Evolutionary conservation across 2,797 vertebrate species (phyloP), one percentile per base, ranked within the genome.

Genomic region (Gadopsis marmoratus): DNA sequence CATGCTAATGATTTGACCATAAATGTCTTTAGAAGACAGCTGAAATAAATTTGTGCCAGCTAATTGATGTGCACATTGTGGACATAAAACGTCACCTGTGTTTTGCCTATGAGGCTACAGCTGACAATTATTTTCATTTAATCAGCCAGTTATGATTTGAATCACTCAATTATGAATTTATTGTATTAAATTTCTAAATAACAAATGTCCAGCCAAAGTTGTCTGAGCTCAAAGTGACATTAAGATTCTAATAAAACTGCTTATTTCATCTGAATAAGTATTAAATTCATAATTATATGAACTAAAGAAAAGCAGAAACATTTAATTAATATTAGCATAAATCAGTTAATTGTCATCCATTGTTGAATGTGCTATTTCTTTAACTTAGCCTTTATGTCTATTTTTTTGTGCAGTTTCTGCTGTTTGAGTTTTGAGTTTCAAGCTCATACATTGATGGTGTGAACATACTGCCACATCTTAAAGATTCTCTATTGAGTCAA

Each of bases 41-140:
- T 76, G 56, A 21, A 56, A 67, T 41, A 26, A 33, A 54, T 71
- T 26, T 66, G 39, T 37, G 23, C 41, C 12, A 21, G 43, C 58
- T 13, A 35, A 76, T 77, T 56, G 19, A 54, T n/a, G 12, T 62
- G 50, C 50, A 14, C n/a, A 14, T 45, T 59, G 35, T 53, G 12
- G 37, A 35, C 37, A 53, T 71, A 53, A 65, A 59, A 55, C 50
- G 1, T 43, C 12, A 53, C 1, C 54, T 47, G 56, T 54, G 33
- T 67, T 39, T 60, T 47, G 35, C 37, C 29, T 53, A 5, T 33
- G 17, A 58, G 51, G 19, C 12, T 5, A 4, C 17, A 56, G n/a
- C n/a, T 39, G 23, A 61, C 7, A 31, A 59, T 71, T 56, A 33
- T 37, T 72, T 56, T 68, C 31, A 59, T 23, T 70, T 21, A 64